Base-by-base conservation (phyloP, 1,140 invertebrate species). In the Idris sp. region DNA sequence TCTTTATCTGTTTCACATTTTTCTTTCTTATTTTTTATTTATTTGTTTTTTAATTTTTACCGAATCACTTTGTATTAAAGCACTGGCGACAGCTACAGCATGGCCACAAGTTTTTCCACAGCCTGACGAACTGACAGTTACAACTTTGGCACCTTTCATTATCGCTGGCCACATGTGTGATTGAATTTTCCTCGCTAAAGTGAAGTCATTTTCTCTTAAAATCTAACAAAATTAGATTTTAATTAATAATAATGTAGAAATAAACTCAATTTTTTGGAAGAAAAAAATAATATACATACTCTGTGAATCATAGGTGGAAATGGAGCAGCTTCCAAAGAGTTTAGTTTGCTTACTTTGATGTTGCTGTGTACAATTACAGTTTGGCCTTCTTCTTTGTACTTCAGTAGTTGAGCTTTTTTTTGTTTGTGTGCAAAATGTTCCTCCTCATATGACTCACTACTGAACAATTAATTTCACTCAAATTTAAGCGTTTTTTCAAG, bases 121-220 rank as follows among this genome's bases (percentile, higher is more conserved):
- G 3, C 58, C 38, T 3, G 74, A 51, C n/a, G 83, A 46, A 54
- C 80, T 80, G 16, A 88, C 74, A 13, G 82, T 80, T 15, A 84
- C 41, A 6, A 84, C 76, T 38, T 83, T 79, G 7, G 83, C 49
- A 2, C 81, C 80, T 28, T 80, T 79, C 10, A 72, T 77, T 35
- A 88, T 81, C 9, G 87, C 86, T 36, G 87, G 85, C 83, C 84
- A 88, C 13, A 86, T 82, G 35, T 86, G 84, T 5, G 79, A 80
- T 26, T 88, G 86, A 40, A 88, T 80, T 51, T 65, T 79, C 46
- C 74, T 79, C 30, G 74, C 73, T 18, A 41, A 53, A 0, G 13
- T 14, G 36, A 76, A 49, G 53, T 79, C 22, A 46, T 75, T 4
- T 67, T 30, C 3, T 15, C 41, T 36, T n/a, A 72, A 10, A 54